Base-by-base conservation (phyloP, 2,113 vertebrate genomes). In the Anthoscopus minutus region DNA sequence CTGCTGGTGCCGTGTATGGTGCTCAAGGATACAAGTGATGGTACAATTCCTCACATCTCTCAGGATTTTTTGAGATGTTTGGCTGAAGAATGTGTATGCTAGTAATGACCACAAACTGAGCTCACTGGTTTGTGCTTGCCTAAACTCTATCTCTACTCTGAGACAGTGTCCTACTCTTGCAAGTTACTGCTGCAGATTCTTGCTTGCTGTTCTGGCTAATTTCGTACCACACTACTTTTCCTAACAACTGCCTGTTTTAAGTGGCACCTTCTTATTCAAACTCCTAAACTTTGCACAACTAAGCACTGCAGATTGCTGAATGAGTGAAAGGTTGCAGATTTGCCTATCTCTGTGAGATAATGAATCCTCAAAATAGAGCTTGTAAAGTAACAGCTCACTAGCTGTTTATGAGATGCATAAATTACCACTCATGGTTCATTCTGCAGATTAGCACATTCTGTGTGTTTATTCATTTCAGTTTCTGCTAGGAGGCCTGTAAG, bases 331-430 rank as follows among this genome's bases (percentile, higher is more conserved):
- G 61, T 88, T 92, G 88, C 88, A 93, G 61, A 93, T 94, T 93
- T 90, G 51, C 82, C 60, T 77, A 80, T 93, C 71, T 97, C 74
- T 92, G 45, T 61, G 81, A 96, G 87, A 94, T 95, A 94, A 93
- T 88, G 64, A 81, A 94, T 86, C 48, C 76, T 88, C 82, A 88
- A 94, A 96, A 96, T 74, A 96, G 88, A 71, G 51, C 71, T 82
- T 82, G 76, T 73, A 93, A 94, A 95, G 71, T 86, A 94, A 70
- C 82, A 89, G 62, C 64, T 88, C 16, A 0, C 64, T 91, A 77
- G 82, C 76, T 89, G 76, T 92, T 96, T 96, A 89, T 93, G 93
- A 96, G 95, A 86, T 83, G 84, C 93, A 92, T 96, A 93, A 96
- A 94, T 96, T 96, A 93, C 92, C 88, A 71, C 85, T 94, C 62